Percentiles rank a stretch among this genome's conserved stretches.
Evolutionary conservation across 2,797 vertebrate species (phyloP).

Genomic region (Pelodytes ibericus): DNA sequence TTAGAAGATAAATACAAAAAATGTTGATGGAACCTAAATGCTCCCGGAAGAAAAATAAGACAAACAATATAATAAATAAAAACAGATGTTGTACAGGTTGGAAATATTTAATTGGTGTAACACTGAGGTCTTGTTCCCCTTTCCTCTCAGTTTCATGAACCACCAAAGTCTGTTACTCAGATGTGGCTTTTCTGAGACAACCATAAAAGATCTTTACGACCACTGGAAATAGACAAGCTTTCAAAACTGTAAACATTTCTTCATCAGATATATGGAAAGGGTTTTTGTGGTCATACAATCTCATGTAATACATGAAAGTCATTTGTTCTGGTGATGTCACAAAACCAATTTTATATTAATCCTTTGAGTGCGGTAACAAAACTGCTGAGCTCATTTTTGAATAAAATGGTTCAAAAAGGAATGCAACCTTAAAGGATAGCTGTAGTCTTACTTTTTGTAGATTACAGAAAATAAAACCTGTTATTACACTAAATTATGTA

Average conservation of each 20-base stretch:
- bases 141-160: background rate
- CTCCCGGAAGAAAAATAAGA: too few species aligned
- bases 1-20: too few species aligned
- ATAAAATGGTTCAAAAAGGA: too few species aligned
- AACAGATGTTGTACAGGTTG: background rate
- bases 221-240: background rate
- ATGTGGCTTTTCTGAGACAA: conserved; percentile 4
- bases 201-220: background rate
- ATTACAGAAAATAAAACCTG: too few species aligned
- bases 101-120: background rate
- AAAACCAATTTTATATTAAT: background rate
- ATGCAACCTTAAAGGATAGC: too few species aligned
- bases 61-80: too few species aligned
- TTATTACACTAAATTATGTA: too few species aligned
- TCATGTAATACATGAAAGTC: conserved; percentile 1
- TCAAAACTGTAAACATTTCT: conserved; percentile 4
- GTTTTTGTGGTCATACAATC: conserved; percentile 12
- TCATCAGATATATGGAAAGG: conserved; percentile 19
- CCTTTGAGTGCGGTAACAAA: background rate
- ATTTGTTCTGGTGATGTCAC: conserved; percentile 5
- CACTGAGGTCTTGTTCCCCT: background rate
- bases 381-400: too few species aligned
- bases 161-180: conserved; percentile 1
- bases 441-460: too few species aligned
- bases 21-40: too few species aligned